phyloP scores from a whole-genome alignment of 2,888 invertebrate species.

The Digitonthophagus gazella region DNA sequence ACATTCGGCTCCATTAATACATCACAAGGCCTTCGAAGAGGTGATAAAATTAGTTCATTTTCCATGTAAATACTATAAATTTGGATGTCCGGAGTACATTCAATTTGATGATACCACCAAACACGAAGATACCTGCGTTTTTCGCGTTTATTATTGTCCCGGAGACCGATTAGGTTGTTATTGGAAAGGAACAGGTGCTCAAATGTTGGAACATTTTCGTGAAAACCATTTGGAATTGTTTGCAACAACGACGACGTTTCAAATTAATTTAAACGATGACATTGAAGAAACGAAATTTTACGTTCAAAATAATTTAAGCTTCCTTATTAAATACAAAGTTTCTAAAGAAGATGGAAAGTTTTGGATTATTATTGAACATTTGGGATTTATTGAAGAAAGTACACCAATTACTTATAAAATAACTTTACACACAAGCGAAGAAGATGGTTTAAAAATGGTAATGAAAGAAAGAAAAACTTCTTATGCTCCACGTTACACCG shows the following conservation, averaged over 20 bases:
- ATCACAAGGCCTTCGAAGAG: constrained; percentile 20
- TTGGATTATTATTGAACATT: constrained; percentile 24
- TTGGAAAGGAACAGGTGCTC: constrained; percentile 17
- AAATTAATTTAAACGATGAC: constrained; percentile 13
- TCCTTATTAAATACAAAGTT: constrained; percentile 22
- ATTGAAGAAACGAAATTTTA: constrained; percentile 16
- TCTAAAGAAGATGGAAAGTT: constrained; percentile 21
- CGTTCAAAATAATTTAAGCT: constrained; percentile 12
- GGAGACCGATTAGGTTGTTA: constrained; percentile 17
- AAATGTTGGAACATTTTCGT: constrained; percentile 23
- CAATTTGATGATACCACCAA: constrained; percentile 21
- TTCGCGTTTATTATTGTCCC: constrained; percentile 20
- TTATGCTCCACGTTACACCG: background rate
- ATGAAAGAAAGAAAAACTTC: constrained; percentile 17
- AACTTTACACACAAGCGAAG: constrained; percentile 21
- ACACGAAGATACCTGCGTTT: constrained; percentile 22
- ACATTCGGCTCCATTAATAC: constrained; percentile 8
- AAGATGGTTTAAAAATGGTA: constrained; percentile 17
- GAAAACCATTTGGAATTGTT: constrained; percentile 17
- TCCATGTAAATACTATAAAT: constrained; percentile 21
- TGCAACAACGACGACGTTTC: constrained; percentile 15
- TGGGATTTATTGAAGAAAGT: constrained; percentile 9
- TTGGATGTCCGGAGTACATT: constrained; percentile 22
- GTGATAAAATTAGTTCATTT: constrained; percentile 15
- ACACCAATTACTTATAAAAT: constrained; percentile 23